Base-by-base conservation (phyloP, 1,140 invertebrate species). In the Anagrus nilaparvatae region DNA sequence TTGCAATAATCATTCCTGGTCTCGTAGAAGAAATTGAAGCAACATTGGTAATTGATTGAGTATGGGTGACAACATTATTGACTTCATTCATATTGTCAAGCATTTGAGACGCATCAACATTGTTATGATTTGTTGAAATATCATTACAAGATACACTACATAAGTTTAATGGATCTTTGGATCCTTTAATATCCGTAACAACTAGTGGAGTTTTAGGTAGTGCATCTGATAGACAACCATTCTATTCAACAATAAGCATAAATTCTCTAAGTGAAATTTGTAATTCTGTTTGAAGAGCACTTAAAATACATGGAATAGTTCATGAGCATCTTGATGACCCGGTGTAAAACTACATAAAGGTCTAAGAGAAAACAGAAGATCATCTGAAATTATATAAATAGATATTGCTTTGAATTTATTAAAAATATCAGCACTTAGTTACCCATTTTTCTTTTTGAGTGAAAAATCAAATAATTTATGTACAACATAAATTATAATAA, bases 321-420 rank as follows among this genome's bases (percentile, higher is more conserved):
- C 90, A 63, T 94, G 89, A 14, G 87, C 85, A 72, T 96, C 91
- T 70, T 94, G 89, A 67, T 96, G 86, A 48, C 89, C 87, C 46
- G 82, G 76, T 0, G 83, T 78, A 39, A 93, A 87, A 32, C 85
- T 78, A 88, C 89, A 94, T 7, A 83, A 67, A 2, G 76, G 65
- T 43, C 79, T 72, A 0, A 95, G 59, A 0, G 84, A 80, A n/a
- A n/a, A n/a, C n/a, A n/a, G n/a, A n/a, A n/a, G n/a, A n/a, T n/a
- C n/a, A n/a, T n/a, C n/a, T n/a, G n/a, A n/a, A n/a, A n/a, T n/a
- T n/a, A n/a, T n/a, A n/a, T n/a, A n/a, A n/a, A n/a, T n/a, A n/a
- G n/a, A n/a, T n/a, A n/a, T n/a, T n/a, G n/a, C n/a, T n/a, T n/a
- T n/a, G n/a, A n/a, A n/a, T n/a, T n/a, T n/a, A n/a, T n/a, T n/a